Evolutionary conservation across 2,113 vertebrate species (phyloP).

Genomic region (Glaucomys volans): DNA sequence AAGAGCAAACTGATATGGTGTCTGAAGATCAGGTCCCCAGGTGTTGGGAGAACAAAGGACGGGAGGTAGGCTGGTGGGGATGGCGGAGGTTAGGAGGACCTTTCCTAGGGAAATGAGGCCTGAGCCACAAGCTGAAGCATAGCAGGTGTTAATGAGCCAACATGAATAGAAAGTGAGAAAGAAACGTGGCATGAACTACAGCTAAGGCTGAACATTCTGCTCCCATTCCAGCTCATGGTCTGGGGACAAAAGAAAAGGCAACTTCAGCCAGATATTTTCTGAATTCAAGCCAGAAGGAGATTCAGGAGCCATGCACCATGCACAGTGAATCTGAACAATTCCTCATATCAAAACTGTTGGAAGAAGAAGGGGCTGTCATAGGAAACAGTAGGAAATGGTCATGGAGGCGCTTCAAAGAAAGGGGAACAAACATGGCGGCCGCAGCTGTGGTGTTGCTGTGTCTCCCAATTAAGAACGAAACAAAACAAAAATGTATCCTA

Average conservation of each 20-base stretch:
- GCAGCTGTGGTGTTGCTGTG: rapidly evolving
- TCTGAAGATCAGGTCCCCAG: neutral
- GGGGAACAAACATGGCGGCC: neutral
- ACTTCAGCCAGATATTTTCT: neutral
- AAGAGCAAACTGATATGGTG: neutral
- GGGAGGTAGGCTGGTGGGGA: no score
- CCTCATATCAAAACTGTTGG: neutral
- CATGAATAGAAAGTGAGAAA: neutral
- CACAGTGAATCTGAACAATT: neutral
- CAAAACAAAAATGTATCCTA: neutral
- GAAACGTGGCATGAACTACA: neutral
- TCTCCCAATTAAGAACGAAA: neutral
- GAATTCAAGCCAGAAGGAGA: neutral
- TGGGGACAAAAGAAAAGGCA: neutral
- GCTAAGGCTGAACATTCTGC: neutral
- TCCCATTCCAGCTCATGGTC: neutral
- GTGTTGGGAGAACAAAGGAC: neutral
- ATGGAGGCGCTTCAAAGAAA: neutral
- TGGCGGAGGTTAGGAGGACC: rapidly evolving
- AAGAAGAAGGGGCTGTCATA: neutral
- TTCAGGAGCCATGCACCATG: neutral
- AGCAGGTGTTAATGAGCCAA: neutral
- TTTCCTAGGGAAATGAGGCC: neutral
- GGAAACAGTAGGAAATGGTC: neutral
- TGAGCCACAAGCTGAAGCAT: no score